Base-by-base conservation (phyloP, 2,888 invertebrate genomes). In the Protodeltote pygarga region DNA sequence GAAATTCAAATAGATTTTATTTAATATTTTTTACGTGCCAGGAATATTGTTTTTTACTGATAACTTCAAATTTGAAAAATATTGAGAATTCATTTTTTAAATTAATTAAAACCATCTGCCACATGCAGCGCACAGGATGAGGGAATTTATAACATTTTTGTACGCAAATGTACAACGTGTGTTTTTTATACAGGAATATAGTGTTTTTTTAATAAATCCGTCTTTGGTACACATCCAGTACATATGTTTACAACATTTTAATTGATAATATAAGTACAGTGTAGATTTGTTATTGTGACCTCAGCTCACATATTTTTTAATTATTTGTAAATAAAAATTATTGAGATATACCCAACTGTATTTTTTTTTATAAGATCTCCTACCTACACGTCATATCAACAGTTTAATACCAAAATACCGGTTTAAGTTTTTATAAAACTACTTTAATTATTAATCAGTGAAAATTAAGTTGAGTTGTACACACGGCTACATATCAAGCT, bases 301-400 rank as follows among this genome's bases (percentile, higher is more conserved):
- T 60, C 55, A 61, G 62, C 65, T 82, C 81, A 79, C 77, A 66
- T 77, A 80, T 83, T 84, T 83, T 84, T 81, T 85, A 82, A 84
- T 80, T 81, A 84, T 84, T 85, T 86, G 83, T 85, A 83, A 82
- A 85, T 84, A 85, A 84, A 83, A 77, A 75, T 58, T 78, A 81
- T 77, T 79, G 77, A 79, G 65, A 80, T 67, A 68, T 46, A 54
- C 34, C 13, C 13, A 11, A 3, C 14, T 15, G 35, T 6, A 24
- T 53, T 61, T 59, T 57, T 25, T 15, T 23, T 40, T 25, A 19
- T 23, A 11, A 25, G 6, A 11, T 17, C 6, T 19, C 4, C 4
- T 4, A 6, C 6, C 6, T 6, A 19, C 4, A 19, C 6, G 4
- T 2, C n/a, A n/a, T n/a, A n/a, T n/a, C n/a, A n/a, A n/a, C n/a